Base-by-base conservation (phyloP, 30 jellyfish, hydroid and myxozoan species). In the Haliclystus octoradiatus region DNA sequence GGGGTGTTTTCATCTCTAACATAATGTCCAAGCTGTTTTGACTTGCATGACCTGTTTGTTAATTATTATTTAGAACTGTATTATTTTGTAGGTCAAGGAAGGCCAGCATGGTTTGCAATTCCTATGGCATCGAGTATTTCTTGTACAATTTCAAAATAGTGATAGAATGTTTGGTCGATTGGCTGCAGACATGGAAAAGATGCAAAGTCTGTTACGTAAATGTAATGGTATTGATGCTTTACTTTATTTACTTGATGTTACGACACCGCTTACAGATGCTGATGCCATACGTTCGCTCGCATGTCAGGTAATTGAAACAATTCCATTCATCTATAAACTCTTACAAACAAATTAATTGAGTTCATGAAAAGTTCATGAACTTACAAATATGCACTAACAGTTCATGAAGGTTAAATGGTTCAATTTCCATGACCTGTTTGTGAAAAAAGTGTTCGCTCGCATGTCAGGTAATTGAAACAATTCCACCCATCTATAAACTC, bases 161-260 rank as follows among this genome's bases (percentile, higher is more conserved):
- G 5, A 31, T 1, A 66, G 63, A 4, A 71, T 49, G 31, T 69
- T 73, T 13, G 5, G 49, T 69, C 61, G 51, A 34, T 35, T 60
- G 19, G 84, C 31, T 0, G 87, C 72, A 26, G 79, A 63, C n/a
- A 35, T 66, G 50, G 67, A 62, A 29, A 85, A 74, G 52, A 85
- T 85, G 80, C 78, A 93, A 93, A 70, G 78, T 26, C 78, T 84
- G 9, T 84, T 85, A 19, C 81, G 96, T 15, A 25, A 69, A 71
- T 83, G 78, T 69, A 85, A 85, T 71, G 96, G 96, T 1, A 85
- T 85, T 31, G 78, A 77, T 52, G 87, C 78, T 52, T 70, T 85
- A 9, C 52, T 85, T 35, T 49, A 74, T 24, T 49, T 75, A 60
- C 73, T 85, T 28, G 69, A 80, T 31, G 72, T 77, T 1, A 78